These are phyloP conservation scores for Neoseiulus cucumeris DNA, from an alignment of 1,140 invertebrate genomes.

Conservation along the genomic window DNA sequence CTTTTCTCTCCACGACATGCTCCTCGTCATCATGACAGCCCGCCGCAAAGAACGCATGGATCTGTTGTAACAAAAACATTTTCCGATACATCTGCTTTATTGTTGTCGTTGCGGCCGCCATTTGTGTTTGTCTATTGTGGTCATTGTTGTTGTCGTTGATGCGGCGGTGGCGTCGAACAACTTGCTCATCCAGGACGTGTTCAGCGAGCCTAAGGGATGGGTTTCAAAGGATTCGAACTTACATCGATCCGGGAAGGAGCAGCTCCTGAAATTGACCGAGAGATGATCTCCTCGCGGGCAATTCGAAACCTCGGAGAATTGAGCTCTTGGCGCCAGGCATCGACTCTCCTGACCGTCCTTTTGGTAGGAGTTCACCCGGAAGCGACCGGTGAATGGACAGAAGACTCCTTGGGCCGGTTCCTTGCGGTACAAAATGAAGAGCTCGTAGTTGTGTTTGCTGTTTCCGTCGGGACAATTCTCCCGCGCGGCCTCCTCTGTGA, in stretches of 20 bases:
- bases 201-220: too few relatives aligned
- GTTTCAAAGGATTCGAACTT: too few relatives aligned
- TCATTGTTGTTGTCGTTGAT: too few relatives aligned
- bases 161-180: too few relatives aligned
- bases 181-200: too few relatives aligned
- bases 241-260: slow-evolving; percentile 36
- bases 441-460: slow-evolving; percentile 24
- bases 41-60: too few relatives aligned
- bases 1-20: too few relatives aligned
- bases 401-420: slow-evolving; percentile 32
- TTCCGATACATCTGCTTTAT: too few relatives aligned
- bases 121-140: too few relatives aligned
- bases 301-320: slow-evolving; percentile 38
- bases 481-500: slow-evolving; percentile 36
- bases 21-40: too few relatives aligned
- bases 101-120: too few relatives aligned
- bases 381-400: slow-evolving; percentile 43
- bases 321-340: slow-evolving; percentile 33
- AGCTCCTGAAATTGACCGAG: slow-evolving; percentile 36
- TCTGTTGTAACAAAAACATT: too few relatives aligned
- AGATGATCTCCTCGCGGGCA: slow-evolving; percentile 42
- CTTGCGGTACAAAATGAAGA: slow-evolving; percentile 37
- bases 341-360: slow-evolving; percentile 33
- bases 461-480: slow-evolving; percentile 36
- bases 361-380: slow-evolving; percentile 36